Conservation (phyloP, 2,797 vertebrate genomes). For the Coccyzus lansbergi region DNA sequence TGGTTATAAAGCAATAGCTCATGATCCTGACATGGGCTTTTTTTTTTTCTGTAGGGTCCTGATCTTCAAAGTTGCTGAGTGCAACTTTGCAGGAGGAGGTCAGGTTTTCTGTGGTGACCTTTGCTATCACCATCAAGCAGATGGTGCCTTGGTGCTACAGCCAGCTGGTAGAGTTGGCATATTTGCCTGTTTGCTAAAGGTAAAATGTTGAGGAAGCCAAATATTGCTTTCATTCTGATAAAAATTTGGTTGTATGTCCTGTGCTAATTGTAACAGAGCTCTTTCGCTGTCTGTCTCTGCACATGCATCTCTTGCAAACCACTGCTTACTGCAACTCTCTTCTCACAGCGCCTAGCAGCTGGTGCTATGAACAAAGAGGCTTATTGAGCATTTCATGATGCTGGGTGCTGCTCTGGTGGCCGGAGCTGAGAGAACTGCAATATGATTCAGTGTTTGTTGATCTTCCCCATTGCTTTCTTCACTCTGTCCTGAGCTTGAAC, state of each 20-base stretch:
- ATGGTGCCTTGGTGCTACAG: not conserved
- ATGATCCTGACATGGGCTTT: not conserved
- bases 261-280: not conserved
- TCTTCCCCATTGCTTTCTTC: not conserved
- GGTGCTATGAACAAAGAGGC: constrained; percentile 33
- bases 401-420: constrained; percentile 6
- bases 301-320: not conserved
- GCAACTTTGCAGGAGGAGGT: not conserved
- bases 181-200: not conserved
- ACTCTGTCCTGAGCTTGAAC: constrained; percentile 22
- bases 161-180: not conserved
- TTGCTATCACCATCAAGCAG: not conserved
- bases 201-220: not conserved
- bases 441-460: constrained; percentile 36
- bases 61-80: not conserved
- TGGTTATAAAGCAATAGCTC: not conserved
- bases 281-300: not conserved
- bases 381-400: constrained; percentile 15
- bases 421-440: not conserved
- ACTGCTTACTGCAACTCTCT: not conserved
- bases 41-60: not conserved
- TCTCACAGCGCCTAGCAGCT: constrained; percentile 19
- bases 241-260: not conserved
- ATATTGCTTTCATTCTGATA: not conserved
- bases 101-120: not conserved